These are phyloP conservation scores for Eubucco bourcierii DNA, from an alignment of 2,113 vertebrate species.

Conservation along the genomic window DNA sequence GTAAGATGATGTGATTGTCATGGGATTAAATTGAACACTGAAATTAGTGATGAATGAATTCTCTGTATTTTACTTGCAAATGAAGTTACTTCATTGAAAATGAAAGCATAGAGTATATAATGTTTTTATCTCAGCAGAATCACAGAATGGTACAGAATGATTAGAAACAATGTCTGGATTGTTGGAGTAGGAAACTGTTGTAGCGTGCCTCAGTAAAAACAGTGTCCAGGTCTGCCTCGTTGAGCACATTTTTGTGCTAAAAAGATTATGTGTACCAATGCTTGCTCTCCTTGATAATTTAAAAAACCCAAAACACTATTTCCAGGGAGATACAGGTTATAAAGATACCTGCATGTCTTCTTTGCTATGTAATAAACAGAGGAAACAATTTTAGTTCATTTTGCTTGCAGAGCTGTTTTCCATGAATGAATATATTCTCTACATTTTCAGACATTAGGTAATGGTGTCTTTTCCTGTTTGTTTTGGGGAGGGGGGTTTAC, in stretches of 20 bases:
- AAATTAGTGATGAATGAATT: neutral
- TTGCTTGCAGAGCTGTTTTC: conserved; percentile 38
- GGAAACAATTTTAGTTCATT: conserved; percentile 1
- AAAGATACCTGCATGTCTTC: neutral
- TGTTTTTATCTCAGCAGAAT: neutral
- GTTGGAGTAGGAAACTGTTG: neutral
- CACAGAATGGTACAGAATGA: neutral
- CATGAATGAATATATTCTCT: conserved; percentile 37
- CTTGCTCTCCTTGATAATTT: neutral
- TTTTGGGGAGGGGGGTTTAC: neutral
- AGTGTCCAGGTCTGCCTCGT: neutral
- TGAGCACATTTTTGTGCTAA: neutral
- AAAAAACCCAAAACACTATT: neutral
- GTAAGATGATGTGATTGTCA: neutral
- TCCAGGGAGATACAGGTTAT: neutral
- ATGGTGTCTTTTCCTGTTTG: conserved; percentile 58
- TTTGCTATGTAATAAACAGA: neutral
- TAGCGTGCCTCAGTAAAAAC: neutral
- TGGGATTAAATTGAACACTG: neutral
- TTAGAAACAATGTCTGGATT: too few relatives aligned
- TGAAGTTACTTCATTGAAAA: neutral
- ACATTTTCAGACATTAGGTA: conserved; percentile 69
- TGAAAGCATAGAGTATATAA: neutral
- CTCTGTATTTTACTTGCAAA: neutral
- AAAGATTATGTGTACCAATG: neutral